Evolutionary conservation across 1,140 invertebrate species (phyloP), one percentile per base, ranked within the genome.

Genomic region (Orchestia grillus): DNA sequence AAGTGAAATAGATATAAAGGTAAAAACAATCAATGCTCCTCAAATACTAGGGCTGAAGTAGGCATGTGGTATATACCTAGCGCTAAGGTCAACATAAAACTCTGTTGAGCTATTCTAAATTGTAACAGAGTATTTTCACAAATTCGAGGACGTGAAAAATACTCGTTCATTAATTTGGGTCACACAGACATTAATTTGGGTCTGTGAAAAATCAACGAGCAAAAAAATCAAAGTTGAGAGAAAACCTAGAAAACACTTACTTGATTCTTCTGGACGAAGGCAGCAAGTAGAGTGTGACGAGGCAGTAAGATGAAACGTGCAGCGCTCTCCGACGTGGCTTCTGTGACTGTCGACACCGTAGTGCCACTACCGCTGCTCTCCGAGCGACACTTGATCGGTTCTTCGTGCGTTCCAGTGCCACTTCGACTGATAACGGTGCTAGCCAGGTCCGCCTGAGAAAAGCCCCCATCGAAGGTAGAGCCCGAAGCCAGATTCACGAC

Each of bases 301-400:
- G 92, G 92, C 92, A 94, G 44, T 11, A 94, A 15, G 19, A 45
- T 15, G 8, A 40, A 1, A 44, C 92, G 36, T 0, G 4, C 41
- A 44, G 44, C 19, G 16, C 43, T 44, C 15, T 94, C 44, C 1
- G 92, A 28, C 40, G 43, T 47, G 41, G 44, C 44, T 42, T 90
- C 88, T 41, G 88, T 90, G 44, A 94, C 92, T 11, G 92, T 94
- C 6, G 92, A 94, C 6, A 44, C 92, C 44, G 92, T 94, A 4
- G 92, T 94, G 44, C 92, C 88, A 41, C 88, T 42, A 44, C 88
- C 36, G 43, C 92, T 40, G 92, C 92, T 94, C 44, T 94, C 92
- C 6, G 41, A 0, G 6, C 92, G 92, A 94, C 44, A 94, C 36
- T 94, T 44, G 92, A 4, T 77, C 28, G 28, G 62, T 28, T 77